phyloP scores from a whole-genome alignment of 2,888 invertebrate genomes.

The Plusia festucae region DNA sequence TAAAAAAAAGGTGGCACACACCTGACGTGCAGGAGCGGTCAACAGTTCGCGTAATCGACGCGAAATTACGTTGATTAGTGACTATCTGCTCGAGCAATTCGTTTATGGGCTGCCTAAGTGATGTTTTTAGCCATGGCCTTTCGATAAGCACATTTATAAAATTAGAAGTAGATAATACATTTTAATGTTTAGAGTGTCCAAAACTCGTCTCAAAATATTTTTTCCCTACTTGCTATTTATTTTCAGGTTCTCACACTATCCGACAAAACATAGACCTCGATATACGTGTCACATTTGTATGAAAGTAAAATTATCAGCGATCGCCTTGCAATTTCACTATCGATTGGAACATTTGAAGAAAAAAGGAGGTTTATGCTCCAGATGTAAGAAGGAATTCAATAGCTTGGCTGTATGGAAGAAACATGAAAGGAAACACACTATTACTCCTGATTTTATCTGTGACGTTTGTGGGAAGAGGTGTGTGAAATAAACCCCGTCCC shows the following conservation, averaged over 20 bases:
- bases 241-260: slow-evolving; percentile 66
- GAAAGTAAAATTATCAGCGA: slow-evolving; percentile 29
- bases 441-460: slow-evolving; percentile 61
- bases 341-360: slow-evolving; percentile 70
- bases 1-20: too few relatives aligned
- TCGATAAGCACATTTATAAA: too few relatives aligned
- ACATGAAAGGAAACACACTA: slow-evolving; percentile 65
- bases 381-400: slow-evolving; percentile 64
- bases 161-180: too few relatives aligned
- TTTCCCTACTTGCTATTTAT: slow-evolving; percentile 3
- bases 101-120: too few relatives aligned
- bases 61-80: too few relatives aligned
- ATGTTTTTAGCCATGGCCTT: too few relatives aligned
- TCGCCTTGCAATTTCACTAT: slow-evolving; percentile 73
- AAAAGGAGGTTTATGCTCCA: slow-evolving; percentile 68
- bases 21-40: too few relatives aligned
- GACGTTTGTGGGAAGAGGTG: slow-evolving; percentile 72
- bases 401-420: slow-evolving; percentile 62
- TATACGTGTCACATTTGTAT: slow-evolving; percentile 68
- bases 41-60: too few relatives aligned
- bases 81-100: too few relatives aligned
- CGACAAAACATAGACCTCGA: slow-evolving; percentile 28
- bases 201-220: too few relatives aligned
- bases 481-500: slow-evolving; percentile 38
- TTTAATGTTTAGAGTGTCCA: too few relatives aligned